A percentile compares a stretch with the other conserved stretches of the same genome.
phyloP scores from a whole-genome alignment of 2,888 invertebrate genomes.

The Dendrolimus houi region DNA sequence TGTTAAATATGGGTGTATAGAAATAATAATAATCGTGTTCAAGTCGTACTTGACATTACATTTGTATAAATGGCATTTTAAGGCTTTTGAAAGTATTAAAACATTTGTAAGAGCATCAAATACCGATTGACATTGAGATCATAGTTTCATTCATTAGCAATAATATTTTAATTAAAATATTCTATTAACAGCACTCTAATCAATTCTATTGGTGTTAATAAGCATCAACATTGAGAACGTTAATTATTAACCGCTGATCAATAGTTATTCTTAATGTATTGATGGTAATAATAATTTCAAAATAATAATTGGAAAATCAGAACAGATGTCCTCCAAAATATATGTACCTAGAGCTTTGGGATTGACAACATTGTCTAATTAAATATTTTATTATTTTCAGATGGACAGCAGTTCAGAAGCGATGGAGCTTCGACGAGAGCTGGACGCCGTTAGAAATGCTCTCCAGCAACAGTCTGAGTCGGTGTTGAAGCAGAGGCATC shows the following conservation, averaged over 20 bases:
- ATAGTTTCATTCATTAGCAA: constrained; percentile 10
- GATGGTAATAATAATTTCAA: too few relatives aligned
- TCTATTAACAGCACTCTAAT: too few relatives aligned
- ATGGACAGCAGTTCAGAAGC: constrained; percentile 80
- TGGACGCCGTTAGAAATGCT: constrained; percentile 81
- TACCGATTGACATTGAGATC: neutral
- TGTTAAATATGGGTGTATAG: too few relatives aligned
- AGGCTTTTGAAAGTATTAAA: constrained; percentile 17
- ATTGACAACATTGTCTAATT: constrained; percentile 1
- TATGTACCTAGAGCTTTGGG: neutral
- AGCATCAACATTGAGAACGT: neutral
- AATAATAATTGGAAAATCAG: too few relatives aligned
- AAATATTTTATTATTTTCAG: constrained; percentile 64
- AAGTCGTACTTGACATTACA: constrained; percentile 52
- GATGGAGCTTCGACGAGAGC: constrained; percentile 76
- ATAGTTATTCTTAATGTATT: neutral
- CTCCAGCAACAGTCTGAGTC: constrained; percentile 79
- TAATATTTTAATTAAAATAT: constrained; percentile 13
- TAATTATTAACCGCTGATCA: neutral
- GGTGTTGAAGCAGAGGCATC: constrained; percentile 80
- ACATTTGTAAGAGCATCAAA: constrained; percentile 2
- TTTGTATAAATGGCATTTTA: constrained; percentile 8
- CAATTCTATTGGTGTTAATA: neutral
- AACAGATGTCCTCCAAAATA: constrained; percentile 17
- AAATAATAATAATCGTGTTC: constrained; percentile 24